Evolutionary conservation across 2,888 invertebrate species (phyloP).

Genomic region (Ephialtes manifestator): DNA sequence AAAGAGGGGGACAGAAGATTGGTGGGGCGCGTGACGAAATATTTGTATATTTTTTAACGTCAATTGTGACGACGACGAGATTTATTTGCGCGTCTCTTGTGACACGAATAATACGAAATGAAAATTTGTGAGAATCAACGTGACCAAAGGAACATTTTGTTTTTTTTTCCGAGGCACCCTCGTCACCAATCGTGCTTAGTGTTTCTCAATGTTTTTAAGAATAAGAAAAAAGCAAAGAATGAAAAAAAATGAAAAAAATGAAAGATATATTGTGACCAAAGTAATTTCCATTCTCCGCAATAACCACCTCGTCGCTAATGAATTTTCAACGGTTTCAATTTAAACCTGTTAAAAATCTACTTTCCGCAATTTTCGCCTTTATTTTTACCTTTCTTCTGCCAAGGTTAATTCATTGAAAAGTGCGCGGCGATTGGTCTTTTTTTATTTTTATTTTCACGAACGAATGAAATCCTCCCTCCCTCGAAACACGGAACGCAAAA

Average conservation of each 20-base stretch:
- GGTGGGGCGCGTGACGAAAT: neutral
- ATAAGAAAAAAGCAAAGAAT: neutral
- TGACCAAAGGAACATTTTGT: conserved; percentile 42
- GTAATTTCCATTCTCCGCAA: conserved; percentile 15
- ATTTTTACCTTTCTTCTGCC: neutral
- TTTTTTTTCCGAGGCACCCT: conserved; percentile 31
- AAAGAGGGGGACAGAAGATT: conserved; percentile 13
- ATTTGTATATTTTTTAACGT: conserved; percentile 45
- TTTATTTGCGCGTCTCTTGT: conserved; percentile 16
- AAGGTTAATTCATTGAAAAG: neutral
- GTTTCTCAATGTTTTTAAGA: conserved; percentile 5
- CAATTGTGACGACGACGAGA: conserved; percentile 27
- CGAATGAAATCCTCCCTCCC: neutral
- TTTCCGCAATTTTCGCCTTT: neutral
- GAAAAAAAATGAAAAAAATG: neutral
- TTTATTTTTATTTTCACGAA: neutral
- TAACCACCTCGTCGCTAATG: conserved; percentile 2
- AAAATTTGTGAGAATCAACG: conserved; percentile 35
- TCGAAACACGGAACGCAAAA: neutral
- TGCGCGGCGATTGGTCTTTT: neutral
- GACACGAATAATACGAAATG: neutral
- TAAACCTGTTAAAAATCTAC: neutral
- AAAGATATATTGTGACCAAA: conserved; percentile 18
- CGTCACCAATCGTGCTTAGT: conserved; percentile 16
- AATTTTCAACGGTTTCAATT: conserved; percentile 5